phyloP scores from a whole-genome alignment of 1,140 invertebrate species.

The Megathymus violae region DNA sequence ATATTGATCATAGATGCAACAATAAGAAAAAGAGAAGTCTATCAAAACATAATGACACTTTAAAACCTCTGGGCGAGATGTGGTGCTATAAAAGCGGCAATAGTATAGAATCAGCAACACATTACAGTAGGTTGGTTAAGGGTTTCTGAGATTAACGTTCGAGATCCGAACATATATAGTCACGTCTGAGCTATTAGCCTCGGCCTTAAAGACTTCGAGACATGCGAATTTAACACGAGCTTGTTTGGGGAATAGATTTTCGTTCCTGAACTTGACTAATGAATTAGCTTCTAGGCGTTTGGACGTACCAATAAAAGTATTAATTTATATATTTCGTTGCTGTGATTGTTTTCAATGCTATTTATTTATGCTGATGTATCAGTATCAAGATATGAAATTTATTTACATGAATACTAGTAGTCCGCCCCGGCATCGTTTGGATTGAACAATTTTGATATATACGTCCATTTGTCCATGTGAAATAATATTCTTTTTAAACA shows the following conservation, averaged over 20 bases:
- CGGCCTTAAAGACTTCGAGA: conserved; percentile 60
- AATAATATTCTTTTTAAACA: no score
- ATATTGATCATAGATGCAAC: neutral
- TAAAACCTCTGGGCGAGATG: conserved; percentile 28
- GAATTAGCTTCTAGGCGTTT: conserved; percentile 17
- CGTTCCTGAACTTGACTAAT: conserved; percentile 33
- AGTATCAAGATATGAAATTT: no score
- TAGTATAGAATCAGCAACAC: conserved; percentile 63
- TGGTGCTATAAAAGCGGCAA: conserved; percentile 41
- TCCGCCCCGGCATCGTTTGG: no score
- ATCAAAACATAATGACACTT: conserved; percentile 26
- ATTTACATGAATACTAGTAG: no score
- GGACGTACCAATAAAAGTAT: neutral
- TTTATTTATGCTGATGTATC: no score
- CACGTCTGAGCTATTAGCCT: conserved; percentile 74
- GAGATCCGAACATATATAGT: conserved; percentile 67
- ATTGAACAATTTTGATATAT: no score
- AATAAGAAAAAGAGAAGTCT: conserved; percentile 19
- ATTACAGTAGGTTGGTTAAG: conserved; percentile 52
- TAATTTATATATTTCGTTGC: no score
- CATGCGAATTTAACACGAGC: conserved; percentile 48
- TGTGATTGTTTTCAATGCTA: no score
- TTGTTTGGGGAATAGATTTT: conserved; percentile 27
- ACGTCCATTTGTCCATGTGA: no score
- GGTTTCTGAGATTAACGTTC: conserved; percentile 62